phyloP scores from a whole-genome alignment of 1,140 invertebrate genomes.

The Aphidius gifuensis region DNA sequence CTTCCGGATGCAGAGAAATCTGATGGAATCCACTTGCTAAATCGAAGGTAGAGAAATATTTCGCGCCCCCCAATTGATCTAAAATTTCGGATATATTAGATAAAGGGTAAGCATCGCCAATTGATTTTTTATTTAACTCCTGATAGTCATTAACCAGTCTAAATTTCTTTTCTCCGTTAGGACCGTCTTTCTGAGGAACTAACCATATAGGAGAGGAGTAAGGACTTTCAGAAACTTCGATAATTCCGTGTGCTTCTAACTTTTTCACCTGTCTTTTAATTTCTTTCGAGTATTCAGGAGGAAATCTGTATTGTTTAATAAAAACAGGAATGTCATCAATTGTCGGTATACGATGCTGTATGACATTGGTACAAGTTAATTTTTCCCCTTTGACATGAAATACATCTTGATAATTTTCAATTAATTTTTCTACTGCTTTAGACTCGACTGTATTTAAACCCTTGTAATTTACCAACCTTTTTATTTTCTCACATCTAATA shows the following conservation, averaged over 20 bases:
- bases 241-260: slow-evolving; percentile 12
- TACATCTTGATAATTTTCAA: no score
- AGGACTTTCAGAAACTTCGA: neutral
- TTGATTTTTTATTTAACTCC: no score
- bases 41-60: slow-evolving; percentile 1
- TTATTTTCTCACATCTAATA: neutral
- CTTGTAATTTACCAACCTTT: neutral
- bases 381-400: no score
- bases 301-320: slow-evolving; percentile 15
- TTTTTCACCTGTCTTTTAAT: slow-evolving; percentile 5
- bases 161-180: slow-evolving; percentile 12
- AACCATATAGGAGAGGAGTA: slow-evolving; percentile 7
- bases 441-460: no score
- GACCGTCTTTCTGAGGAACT: slow-evolving; percentile 9
- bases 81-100: no score
- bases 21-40: slow-evolving; percentile 16
- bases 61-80: no score
- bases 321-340: slow-evolving; percentile 8
- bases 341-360: slow-evolving; percentile 1
- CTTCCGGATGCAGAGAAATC: slow-evolving; percentile 7
- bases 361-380: no score
- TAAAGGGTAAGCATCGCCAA: no score
- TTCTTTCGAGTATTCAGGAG: slow-evolving; percentile 8
- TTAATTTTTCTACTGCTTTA: no score
- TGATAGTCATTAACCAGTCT: slow-evolving; percentile 13